A percentile compares a stretch with the other conserved stretches of the same genome.
Evolutionary conservation across 2,113 vertebrate species (phyloP).

Genomic region (Archilochus colubris): DNA sequence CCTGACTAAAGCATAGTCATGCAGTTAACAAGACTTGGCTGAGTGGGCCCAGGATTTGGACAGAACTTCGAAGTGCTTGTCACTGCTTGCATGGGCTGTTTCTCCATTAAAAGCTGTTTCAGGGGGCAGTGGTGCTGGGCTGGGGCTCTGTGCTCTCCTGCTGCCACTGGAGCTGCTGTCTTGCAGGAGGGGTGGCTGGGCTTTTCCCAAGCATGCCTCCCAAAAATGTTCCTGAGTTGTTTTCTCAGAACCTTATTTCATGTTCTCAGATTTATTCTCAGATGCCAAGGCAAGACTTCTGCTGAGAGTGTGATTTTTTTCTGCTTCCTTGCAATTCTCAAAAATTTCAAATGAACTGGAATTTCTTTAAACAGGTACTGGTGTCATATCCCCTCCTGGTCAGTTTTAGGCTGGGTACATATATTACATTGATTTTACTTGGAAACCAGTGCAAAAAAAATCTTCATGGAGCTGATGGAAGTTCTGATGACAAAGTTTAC

Average conservation of each 20-base stretch:
- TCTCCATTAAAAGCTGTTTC: background rate
- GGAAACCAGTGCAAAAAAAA: background rate
- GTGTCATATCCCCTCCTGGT: background rate
- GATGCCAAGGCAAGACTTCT: background rate
- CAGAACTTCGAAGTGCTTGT: background rate
- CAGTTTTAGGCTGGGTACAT: background rate
- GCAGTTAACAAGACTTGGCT: background rate
- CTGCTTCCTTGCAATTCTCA: background rate
- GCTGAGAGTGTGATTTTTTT: background rate
- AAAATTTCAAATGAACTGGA: background rate
- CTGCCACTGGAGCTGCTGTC: background rate
- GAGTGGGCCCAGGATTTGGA: background rate
- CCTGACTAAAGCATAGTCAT: background rate
- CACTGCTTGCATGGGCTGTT: fast-evolving
- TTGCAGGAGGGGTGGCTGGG: background rate
- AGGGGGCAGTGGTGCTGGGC: background rate
- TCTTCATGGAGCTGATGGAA: background rate
- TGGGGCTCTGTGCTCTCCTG: background rate
- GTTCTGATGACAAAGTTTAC: fast-evolving
- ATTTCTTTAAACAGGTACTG: background rate
- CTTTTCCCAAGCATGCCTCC: background rate
- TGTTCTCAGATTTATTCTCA: background rate
- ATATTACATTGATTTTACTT: background rate
- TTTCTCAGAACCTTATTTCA: background rate
- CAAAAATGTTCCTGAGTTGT: background rate